Conservation (phyloP, 2,888 invertebrate genomes). For the Cancer borealis region DNA sequence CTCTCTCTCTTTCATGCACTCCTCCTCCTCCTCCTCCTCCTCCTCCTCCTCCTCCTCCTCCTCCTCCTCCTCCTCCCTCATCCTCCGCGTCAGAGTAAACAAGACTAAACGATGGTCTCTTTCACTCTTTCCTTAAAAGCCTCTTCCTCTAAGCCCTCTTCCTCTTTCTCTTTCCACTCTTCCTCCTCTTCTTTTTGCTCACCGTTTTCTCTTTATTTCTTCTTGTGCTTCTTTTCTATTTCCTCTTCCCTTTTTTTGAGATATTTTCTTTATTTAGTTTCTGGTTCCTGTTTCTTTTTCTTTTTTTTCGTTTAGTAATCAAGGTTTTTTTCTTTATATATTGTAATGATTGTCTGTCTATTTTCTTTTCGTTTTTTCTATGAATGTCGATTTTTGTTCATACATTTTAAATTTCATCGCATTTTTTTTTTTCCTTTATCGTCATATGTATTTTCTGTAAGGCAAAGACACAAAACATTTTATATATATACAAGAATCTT, state of each 20-base stretch:
- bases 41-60: not conserved
- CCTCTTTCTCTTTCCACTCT: not conserved
- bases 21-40: not conserved
- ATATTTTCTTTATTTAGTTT: not conserved
- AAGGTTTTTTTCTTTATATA: not conserved
- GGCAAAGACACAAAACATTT: not conserved
- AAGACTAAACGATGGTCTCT: constrained; percentile 34
- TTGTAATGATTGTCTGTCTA: no score
- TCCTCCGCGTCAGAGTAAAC: not conserved
- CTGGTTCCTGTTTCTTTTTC: not conserved
- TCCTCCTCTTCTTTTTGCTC: constrained; percentile 16
- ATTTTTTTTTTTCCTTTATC: not conserved
- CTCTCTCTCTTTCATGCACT: not conserved
- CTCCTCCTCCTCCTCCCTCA: not conserved
- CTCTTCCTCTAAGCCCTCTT: constrained; percentile 8
- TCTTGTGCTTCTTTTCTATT: not conserved
- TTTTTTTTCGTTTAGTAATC: not conserved
- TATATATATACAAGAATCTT: not conserved
- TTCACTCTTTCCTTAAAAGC: constrained; percentile 15
- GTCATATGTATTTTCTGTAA: not conserved
- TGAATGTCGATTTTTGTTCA: no score
- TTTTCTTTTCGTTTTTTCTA: no score
- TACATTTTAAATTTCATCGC: not conserved
- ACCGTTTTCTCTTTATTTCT: not conserved
- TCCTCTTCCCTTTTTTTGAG: not conserved